These are phyloP conservation scores for Beroe forskalii DNA, from an alignment of 37 sponge, comb jelly and placozoan species.

Conservation along the genomic window DNA sequence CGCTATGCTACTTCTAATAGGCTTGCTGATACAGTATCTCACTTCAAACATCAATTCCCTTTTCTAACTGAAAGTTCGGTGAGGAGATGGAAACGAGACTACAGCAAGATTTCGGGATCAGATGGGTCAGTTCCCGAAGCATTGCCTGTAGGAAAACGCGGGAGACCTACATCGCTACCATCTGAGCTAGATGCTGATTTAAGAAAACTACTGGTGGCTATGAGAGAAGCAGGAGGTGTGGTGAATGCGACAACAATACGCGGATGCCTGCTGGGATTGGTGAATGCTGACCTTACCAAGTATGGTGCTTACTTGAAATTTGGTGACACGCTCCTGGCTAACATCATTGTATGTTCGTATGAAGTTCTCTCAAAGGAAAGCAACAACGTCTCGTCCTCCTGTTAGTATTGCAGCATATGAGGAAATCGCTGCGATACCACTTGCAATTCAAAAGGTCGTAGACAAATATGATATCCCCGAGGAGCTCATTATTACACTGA, in stretches of 20 bases:
- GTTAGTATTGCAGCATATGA: not conserved
- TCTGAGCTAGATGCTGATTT: not conserved
- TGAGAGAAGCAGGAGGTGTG: not conserved
- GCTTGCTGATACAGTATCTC: not conserved
- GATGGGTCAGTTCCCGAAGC: not conserved
- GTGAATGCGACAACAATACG: not conserved
- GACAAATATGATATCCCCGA: not conserved
- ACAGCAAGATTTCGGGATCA: not conserved
- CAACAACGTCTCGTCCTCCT: not conserved
- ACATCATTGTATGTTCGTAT: not conserved
- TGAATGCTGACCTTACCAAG: not conserved
- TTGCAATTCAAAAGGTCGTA: not conserved
- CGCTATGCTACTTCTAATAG: not conserved
- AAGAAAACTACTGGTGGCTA: not conserved
- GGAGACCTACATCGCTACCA: not conserved
- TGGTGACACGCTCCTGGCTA: not conserved
- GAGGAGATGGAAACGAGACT: not conserved
- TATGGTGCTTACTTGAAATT: not conserved
- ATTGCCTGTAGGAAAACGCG: not conserved
- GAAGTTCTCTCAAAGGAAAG: not conserved
- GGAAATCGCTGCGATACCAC: not conserved
- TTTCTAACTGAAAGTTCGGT: not conserved
- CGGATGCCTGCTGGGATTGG: not conserved
- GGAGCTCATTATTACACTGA: not conserved
- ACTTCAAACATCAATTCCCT: not conserved